Percentiles rank a stretch among this genome's conserved stretches.
Evolutionary conservation across 2,113 vertebrate species (phyloP).

Genomic region (Lophochroa leadbeateri): DNA sequence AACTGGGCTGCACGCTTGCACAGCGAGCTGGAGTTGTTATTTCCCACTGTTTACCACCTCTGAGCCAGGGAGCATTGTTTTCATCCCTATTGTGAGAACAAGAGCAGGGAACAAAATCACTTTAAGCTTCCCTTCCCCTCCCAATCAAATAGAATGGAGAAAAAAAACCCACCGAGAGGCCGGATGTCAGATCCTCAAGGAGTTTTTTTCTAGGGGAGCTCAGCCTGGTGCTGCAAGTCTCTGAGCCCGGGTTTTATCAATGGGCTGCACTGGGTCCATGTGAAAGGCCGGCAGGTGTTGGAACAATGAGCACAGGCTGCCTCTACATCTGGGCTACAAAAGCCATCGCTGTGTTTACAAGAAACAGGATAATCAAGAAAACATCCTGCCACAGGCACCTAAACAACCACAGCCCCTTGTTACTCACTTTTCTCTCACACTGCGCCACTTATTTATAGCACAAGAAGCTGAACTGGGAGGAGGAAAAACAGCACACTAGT

Average conservation of each 20-base stretch:
- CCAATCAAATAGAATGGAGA: constrained; percentile 22
- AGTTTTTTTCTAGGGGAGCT: not conserved
- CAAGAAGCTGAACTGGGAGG: not conserved
- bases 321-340: constrained; percentile 74
- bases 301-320: constrained; percentile 75
- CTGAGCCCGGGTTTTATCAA: constrained; percentile 66
- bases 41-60: constrained; percentile 37
- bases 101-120: not conserved
- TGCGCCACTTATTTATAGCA: constrained; percentile 75
- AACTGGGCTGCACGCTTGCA: not conserved
- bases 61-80: constrained; percentile 59
- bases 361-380: constrained; percentile 77
- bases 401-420: constrained; percentile 53
- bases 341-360: constrained; percentile 66
- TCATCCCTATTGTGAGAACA: constrained; percentile 50
- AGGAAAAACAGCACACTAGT: not conserved
- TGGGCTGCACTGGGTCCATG: constrained; percentile 34
- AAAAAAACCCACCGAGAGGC: not conserved
- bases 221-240: not conserved
- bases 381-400: constrained; percentile 77
- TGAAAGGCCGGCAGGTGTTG: constrained; percentile 76
- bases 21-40: constrained; percentile 19
- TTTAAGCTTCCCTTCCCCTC: constrained; percentile 31
- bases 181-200: constrained; percentile 44
- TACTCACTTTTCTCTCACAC: constrained; percentile 73